Percentiles rank a stretch among this genome's conserved stretches.
Evolutionary conservation across 2,888 invertebrate species (phyloP).

Genomic region (Coenonympha arcania): DNA sequence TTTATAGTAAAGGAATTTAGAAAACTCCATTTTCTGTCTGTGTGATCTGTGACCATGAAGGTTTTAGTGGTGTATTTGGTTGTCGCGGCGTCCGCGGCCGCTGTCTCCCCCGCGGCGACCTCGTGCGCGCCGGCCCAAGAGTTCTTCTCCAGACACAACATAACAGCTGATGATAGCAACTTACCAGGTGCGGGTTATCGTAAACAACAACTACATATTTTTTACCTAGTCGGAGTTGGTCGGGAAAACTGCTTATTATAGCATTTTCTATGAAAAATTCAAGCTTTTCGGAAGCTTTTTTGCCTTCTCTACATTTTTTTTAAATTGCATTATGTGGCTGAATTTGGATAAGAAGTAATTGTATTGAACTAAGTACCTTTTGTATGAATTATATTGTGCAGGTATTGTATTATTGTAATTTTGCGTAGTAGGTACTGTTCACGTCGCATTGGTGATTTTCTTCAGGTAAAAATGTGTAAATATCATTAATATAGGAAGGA

Average conservation of each 20-base stretch:
- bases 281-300: background rate
- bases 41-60: constrained; percentile 61
- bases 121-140: constrained; percentile 53
- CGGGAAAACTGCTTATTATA: background rate
- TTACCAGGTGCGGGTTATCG: constrained; percentile 57
- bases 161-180: constrained; percentile 65
- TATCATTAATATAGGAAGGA: too few species aligned
- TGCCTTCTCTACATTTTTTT: too few species aligned
- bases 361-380: too few species aligned
- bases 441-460: too few species aligned
- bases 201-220: constrained; percentile 23
- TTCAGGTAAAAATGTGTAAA: too few species aligned
- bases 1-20: constrained; percentile 32
- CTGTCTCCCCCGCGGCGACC: constrained; percentile 46
- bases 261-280: background rate
- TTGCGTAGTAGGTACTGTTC: too few species aligned
- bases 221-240: background rate
- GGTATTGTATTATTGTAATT: too few species aligned
- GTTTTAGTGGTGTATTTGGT: constrained; percentile 56
- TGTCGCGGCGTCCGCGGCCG: constrained; percentile 45
- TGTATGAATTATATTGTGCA: too few species aligned
- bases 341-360: too few species aligned
- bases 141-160: constrained; percentile 63
- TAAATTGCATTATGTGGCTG: too few species aligned
- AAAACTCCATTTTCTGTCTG: constrained; percentile 38